These are phyloP conservation scores for Dicyrtomina minuta DNA, from an alignment of 2,888 invertebrate genomes.

Conservation along the genomic window DNA sequence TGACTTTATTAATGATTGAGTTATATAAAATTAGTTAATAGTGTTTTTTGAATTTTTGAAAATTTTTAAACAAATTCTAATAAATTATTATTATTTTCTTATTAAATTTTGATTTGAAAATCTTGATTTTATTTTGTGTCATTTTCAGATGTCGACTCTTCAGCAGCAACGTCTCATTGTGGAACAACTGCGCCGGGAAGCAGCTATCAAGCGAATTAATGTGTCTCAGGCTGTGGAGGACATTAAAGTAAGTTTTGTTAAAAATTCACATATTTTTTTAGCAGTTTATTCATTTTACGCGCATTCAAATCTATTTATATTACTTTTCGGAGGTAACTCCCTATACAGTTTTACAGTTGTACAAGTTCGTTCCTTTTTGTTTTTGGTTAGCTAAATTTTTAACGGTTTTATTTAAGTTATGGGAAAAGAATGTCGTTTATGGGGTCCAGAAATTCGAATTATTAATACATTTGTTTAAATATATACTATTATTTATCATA, in stretches of 20 bases:
- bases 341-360: background rate
- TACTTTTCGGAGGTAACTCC: background rate
- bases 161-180: constrained; percentile 92
- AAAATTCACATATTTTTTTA: background rate
- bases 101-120: background rate
- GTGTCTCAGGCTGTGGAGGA: constrained; percentile 89
- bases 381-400: too few species aligned
- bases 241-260: constrained; percentile 64
- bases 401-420: too few species aligned
- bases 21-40: too few species aligned
- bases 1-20: too few species aligned
- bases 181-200: constrained; percentile 89
- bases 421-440: too few species aligned
- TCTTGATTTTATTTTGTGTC: background rate
- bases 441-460: too few species aligned
- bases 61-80: background rate
- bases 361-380: background rate
- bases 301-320: background rate
- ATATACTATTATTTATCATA: too few species aligned
- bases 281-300: too few species aligned
- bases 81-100: too few species aligned
- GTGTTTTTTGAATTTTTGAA: background rate
- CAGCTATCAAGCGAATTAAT: constrained; percentile 79
- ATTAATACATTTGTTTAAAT: too few species aligned
- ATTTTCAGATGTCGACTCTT: constrained; percentile 73